phyloP scores from a whole-genome alignment of 2,888 invertebrate species.

The Tricholauxania praeusta region DNA sequence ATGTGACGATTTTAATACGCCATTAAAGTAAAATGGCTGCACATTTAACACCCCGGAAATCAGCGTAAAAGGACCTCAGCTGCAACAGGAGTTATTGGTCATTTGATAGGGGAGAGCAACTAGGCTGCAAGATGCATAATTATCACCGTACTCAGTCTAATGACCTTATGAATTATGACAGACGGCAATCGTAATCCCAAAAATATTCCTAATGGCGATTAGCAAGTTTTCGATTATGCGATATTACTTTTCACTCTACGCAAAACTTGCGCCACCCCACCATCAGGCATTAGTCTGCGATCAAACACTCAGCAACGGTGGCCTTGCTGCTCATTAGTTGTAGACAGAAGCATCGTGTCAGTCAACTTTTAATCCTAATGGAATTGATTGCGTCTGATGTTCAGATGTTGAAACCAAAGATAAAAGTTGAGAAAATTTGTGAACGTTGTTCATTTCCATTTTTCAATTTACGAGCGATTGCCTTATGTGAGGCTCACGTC shows the following conservation, averaged over 20 bases:
- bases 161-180: conserved; percentile 25
- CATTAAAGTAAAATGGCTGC: conserved; percentile 22
- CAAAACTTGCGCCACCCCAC: not conserved
- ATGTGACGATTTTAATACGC: conserved; percentile 5
- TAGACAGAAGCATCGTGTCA: not conserved
- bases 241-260: conserved; percentile 12
- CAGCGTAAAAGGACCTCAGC: conserved; percentile 8
- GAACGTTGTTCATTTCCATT: not conserved
- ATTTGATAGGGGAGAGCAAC: not conserved
- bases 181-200: conserved; percentile 24
- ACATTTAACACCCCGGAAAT: not conserved
- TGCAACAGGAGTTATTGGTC: conserved; percentile 20
- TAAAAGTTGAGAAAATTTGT: not conserved
- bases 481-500: conserved; percentile 20
- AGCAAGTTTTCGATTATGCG: conserved; percentile 19
- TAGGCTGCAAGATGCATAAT: conserved; percentile 10
- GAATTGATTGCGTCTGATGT: conserved; percentile 20
- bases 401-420: conserved; percentile 18
- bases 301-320: not conserved
- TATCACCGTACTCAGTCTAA: conserved; percentile 20
- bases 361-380: conserved; percentile 19
- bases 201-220: conserved; percentile 22
- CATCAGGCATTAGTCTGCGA: not conserved
- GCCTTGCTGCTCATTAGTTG: conserved; percentile 18
- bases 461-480: not conserved